Evolutionary conservation across 2,113 vertebrate genomes (phyloP).

Genomic region (Neogobius melanostomus): DNA sequence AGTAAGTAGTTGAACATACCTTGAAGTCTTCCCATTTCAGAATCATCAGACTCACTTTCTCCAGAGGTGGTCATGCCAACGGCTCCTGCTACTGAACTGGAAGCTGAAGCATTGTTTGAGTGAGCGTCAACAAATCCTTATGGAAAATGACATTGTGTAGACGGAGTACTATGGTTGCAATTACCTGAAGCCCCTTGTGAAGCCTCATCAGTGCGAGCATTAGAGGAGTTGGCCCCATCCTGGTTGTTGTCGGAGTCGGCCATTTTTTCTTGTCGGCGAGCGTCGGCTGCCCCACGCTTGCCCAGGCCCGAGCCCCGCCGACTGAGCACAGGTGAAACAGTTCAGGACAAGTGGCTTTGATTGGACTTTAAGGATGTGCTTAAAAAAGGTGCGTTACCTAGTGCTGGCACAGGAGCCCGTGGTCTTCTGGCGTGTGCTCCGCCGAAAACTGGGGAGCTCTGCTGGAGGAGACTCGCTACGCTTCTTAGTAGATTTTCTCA

Average conservation of each 20-base stretch:
- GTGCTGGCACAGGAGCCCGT: slow-evolving; percentile 99
- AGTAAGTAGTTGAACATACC: slow-evolving; percentile 71
- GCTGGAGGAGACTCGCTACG: slow-evolving; percentile 99
- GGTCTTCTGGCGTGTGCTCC: slow-evolving; percentile 99
- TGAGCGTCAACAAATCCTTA: background rate
- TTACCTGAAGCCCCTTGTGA: slow-evolving; percentile 98
- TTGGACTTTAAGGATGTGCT: background rate
- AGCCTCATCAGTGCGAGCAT: slow-evolving; percentile 90
- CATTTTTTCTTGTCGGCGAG: slow-evolving; percentile 99
- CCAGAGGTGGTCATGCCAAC: slow-evolving; percentile 99
- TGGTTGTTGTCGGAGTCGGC: slow-evolving; percentile 97
- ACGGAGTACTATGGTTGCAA: background rate
- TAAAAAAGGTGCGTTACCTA: slow-evolving; percentile 76
- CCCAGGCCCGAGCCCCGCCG: slow-evolving; percentile 99
- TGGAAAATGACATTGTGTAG: background rate
- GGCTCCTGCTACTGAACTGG: slow-evolving; percentile 97
- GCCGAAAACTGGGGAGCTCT: slow-evolving; percentile 99
- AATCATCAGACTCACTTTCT: slow-evolving; percentile 99
- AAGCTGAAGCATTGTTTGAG: slow-evolving; percentile 76
- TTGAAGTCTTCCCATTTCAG: slow-evolving; percentile 99
- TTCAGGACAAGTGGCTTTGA: no score
- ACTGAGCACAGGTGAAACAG: slow-evolving; percentile 68
- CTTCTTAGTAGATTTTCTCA: slow-evolving; percentile 98
- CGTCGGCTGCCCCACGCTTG: slow-evolving; percentile 98
- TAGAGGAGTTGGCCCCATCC: slow-evolving; percentile 96